Percentiles rank a stretch among this genome's conserved stretches.
Conservation (phyloP, 1,140 invertebrate genomes). For the Cecropterus lyciades region DNA sequence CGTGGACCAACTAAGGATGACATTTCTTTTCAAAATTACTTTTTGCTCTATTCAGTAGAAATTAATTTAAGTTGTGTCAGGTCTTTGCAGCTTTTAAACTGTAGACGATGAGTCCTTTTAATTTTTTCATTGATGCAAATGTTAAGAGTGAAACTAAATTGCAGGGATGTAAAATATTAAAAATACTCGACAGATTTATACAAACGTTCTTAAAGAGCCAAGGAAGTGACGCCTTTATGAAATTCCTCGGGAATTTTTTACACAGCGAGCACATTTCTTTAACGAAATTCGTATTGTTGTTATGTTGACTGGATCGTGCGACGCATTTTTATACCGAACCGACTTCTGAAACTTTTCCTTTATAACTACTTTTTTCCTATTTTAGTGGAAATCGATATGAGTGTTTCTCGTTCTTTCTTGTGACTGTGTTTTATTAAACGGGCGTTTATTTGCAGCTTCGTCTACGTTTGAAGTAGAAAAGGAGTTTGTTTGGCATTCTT, state of each 20-base stretch:
- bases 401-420: not conserved
- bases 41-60: too few relatives aligned
- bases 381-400: conserved; percentile 3
- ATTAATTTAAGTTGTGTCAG: too few relatives aligned
- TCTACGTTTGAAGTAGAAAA: too few relatives aligned
- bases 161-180: conserved; percentile 3
- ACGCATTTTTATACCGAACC: conserved; percentile 31
- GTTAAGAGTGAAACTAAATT: not conserved
- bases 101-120: too few relatives aligned
- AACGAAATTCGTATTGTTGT: conserved; percentile 28
- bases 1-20: too few relatives aligned
- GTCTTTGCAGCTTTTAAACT: too few relatives aligned
- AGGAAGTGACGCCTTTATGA: conserved; percentile 24
- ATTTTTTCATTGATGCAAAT: too few relatives aligned
- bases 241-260: conserved; percentile 31
- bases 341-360: conserved; percentile 26
- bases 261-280: conserved; percentile 30
- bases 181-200: conserved; percentile 28
- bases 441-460: too few relatives aligned
- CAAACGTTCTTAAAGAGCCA: conserved; percentile 3
- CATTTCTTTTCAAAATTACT: too few relatives aligned
- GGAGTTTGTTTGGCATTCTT: too few relatives aligned
- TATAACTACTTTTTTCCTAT: conserved; percentile 27
- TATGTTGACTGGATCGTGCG: conserved; percentile 31
- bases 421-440: too few relatives aligned